Percentiles rank a stretch among this genome's conserved stretches.
These are phyloP conservation scores for Meteorus colon DNA, from an alignment of 2,888 invertebrate genomes.

Conservation along the genomic window DNA sequence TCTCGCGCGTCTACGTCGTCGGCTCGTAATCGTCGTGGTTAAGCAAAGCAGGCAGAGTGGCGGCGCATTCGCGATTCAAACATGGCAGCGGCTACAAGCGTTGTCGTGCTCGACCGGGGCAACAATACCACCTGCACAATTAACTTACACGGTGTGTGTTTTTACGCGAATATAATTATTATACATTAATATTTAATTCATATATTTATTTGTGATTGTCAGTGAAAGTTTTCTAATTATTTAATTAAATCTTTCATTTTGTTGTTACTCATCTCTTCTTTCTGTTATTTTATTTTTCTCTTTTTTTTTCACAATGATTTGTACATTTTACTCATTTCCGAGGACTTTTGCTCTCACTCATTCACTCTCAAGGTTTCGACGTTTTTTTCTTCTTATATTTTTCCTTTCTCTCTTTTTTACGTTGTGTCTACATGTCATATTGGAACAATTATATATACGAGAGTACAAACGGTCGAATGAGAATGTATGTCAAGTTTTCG, in stretches of 20 bases:
- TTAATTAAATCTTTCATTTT: constrained; percentile 13
- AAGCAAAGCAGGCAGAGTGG: constrained; percentile 41
- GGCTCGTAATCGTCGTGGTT: constrained; percentile 28
- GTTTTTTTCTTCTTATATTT: background rate
- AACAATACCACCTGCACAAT: constrained; percentile 97
- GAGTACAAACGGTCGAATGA: background rate
- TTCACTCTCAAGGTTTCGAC: background rate
- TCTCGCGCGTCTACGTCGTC: background rate
- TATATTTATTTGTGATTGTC: constrained; percentile 20
- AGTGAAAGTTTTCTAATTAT: constrained; percentile 26
- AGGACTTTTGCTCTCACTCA: background rate
- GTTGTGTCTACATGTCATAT: constrained; percentile 8
- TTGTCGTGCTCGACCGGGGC: constrained; percentile 95
- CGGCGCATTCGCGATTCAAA: constrained; percentile 73
- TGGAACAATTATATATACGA: constrained; percentile 3
- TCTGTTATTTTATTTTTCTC: background rate
- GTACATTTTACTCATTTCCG: background rate
- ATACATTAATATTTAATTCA: background rate
- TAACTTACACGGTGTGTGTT: constrained; percentile 89
- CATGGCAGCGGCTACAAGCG: constrained; percentile 92
- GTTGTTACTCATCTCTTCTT: background rate
- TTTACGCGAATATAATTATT: background rate
- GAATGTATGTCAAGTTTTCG: constrained; percentile 16
- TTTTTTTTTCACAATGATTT: background rate
- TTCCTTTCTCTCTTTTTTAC: background rate